Evolutionary conservation across 2,113 vertebrate species (phyloP).

Genomic region (Siniperca knerii): DNA sequence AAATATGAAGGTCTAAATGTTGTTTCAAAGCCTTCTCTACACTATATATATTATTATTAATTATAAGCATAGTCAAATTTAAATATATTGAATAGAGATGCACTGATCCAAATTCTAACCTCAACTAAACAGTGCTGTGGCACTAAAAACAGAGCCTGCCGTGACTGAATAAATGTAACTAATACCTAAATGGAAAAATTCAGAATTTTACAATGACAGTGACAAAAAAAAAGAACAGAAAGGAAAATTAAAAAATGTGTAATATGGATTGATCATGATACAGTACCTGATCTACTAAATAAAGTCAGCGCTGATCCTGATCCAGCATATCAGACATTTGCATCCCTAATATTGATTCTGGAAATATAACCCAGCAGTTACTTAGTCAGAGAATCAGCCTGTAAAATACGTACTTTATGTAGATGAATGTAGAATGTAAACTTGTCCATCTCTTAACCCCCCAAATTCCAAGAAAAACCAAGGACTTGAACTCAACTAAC

Average conservation of each 20-base stretch:
- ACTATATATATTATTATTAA: too few species aligned
- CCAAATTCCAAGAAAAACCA: neutral
- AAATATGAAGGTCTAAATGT: too few species aligned
- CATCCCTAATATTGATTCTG: neutral
- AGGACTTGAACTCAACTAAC: too few species aligned
- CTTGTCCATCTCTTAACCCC: neutral
- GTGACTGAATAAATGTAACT: neutral
- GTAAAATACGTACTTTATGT: neutral
- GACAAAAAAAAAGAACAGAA: neutral
- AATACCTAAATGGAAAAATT: neutral
- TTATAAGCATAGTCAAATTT: too few species aligned
- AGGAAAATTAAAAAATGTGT: neutral
- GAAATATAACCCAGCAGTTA: neutral
- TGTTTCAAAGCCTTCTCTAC: too few species aligned
- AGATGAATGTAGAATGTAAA: neutral
- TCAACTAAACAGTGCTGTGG: too few species aligned
- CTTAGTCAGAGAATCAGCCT: neutral
- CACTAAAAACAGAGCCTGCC: neutral
- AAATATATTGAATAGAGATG: too few species aligned
- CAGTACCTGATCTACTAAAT: neutral
- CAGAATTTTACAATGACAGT: neutral
- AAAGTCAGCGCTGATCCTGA: neutral
- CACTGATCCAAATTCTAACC: too few species aligned
- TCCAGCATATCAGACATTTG: neutral
- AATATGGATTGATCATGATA: neutral